A percentile compares a stretch with the other conserved stretches of the same genome.
Evolutionary conservation across 64 coral and sea anemone species (phyloP).

Genomic region (Dendronephthya gigantea): DNA sequence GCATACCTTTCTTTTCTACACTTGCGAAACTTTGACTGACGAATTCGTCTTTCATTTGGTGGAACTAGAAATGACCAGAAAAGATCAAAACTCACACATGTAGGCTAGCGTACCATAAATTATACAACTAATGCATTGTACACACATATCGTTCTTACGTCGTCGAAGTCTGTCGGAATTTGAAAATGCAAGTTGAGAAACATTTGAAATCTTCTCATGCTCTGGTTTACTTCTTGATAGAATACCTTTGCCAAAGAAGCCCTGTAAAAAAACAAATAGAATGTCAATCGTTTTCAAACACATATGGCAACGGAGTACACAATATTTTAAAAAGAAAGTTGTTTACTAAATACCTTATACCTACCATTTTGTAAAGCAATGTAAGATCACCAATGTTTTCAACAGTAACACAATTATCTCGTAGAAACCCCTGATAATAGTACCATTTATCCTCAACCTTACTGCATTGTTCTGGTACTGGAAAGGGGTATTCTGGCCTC

Average conservation of each 20-base stretch:
- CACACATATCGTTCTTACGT: conserved; percentile 55
- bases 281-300: background rate
- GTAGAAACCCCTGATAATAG: conserved; percentile 80
- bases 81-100: background rate
- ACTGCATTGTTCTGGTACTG: conserved; percentile 61
- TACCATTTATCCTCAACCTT: conserved; percentile 54
- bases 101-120: too few relatives aligned
- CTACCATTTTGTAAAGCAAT: conserved; percentile 92
- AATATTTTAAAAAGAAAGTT: too few relatives aligned
- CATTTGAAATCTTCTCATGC: conserved; percentile 75
- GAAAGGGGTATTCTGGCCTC: conserved; percentile 64
- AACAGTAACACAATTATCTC: conserved; percentile 64
- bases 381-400: conserved; percentile 78
- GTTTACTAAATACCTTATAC: background rate
- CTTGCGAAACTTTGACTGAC: conserved; percentile 85
- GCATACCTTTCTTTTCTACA: conserved; percentile 90
- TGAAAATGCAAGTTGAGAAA: conserved; percentile 91
- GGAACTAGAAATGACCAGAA: conserved; percentile 53
- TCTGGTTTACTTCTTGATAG: conserved; percentile 95
- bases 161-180: conserved; percentile 86
- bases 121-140: background rate
- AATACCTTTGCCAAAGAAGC: conserved; percentile 95
- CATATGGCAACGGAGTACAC: background rate
- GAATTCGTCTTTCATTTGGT: conserved; percentile 68
- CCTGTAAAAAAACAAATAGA: conserved; percentile 32